Percentiles rank a stretch among this genome's conserved stretches.
These are phyloP conservation scores for Pachycephus smyrnensis DNA, from an alignment of 2,888 invertebrate genomes.

Conservation along the genomic window DNA sequence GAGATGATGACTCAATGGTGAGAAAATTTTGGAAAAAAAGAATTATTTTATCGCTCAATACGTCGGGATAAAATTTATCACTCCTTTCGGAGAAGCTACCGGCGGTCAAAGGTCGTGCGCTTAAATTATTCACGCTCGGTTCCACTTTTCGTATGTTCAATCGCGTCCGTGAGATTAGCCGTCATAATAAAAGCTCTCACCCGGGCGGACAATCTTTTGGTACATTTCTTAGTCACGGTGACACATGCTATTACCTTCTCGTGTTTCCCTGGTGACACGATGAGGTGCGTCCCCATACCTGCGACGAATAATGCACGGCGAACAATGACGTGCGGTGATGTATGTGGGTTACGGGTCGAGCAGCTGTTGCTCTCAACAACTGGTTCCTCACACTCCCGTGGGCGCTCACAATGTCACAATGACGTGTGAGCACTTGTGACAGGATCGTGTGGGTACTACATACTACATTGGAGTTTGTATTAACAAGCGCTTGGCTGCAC, in stretches of 20 bases:
- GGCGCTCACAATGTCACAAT: constrained; percentile 62
- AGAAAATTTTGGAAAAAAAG: background rate
- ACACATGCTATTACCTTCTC: constrained; percentile 46
- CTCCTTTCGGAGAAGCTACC: background rate
- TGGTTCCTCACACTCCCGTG: constrained; percentile 58
- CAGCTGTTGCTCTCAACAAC: constrained; percentile 63
- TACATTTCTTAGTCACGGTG: constrained; percentile 38
- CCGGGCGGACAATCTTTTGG: background rate
- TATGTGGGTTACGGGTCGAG: constrained; percentile 65
- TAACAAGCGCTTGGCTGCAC: constrained; percentile 60
- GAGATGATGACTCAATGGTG: background rate
- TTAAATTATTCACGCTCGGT: background rate
- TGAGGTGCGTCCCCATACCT: constrained; percentile 53
- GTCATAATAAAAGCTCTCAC: background rate
- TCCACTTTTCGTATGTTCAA: background rate
- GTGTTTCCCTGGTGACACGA: constrained; percentile 42
- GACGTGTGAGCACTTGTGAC: constrained; percentile 64
- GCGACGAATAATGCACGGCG: constrained; percentile 55
- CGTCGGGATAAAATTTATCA: background rate
- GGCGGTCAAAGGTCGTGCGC: background rate
- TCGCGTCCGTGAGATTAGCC: background rate
- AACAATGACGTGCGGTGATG: constrained; percentile 65
- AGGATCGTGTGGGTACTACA: constrained; percentile 57
- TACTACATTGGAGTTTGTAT: constrained; percentile 55
- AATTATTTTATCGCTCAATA: background rate